phyloP scores from a whole-genome alignment of 2,797 vertebrate genomes.

The Sternotherus odoratus region DNA sequence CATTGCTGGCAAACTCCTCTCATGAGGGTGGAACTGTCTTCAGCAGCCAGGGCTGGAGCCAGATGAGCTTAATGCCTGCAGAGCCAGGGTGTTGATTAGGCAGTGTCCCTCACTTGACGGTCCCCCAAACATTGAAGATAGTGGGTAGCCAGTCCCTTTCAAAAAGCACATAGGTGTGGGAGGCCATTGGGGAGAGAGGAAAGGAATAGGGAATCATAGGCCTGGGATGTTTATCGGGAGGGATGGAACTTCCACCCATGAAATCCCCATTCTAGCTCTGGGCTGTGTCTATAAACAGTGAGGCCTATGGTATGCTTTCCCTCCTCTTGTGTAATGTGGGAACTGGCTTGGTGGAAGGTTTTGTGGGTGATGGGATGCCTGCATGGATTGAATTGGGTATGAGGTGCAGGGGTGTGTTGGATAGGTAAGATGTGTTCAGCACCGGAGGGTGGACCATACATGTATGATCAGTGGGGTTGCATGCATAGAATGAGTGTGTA shows the following conservation, averaged over 20 bases:
- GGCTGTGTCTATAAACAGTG: neutral
- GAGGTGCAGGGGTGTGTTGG: too few relatives aligned
- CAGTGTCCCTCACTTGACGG: too few relatives aligned
- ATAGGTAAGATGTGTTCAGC: neutral
- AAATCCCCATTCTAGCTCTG: neutral
- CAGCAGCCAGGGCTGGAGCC: neutral
- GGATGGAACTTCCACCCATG: neutral
- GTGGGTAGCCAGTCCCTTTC: too few relatives aligned
- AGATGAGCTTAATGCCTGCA: too few relatives aligned
- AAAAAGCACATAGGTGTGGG: too few relatives aligned
- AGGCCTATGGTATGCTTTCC: neutral
- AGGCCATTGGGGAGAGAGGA: neutral
- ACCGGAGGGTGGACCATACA: neutral
- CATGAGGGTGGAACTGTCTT: neutral
- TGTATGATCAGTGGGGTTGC: neutral
- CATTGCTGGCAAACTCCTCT: neutral
- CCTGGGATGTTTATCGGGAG: neutral
- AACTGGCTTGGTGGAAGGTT: neutral
- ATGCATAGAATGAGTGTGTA: too few relatives aligned
- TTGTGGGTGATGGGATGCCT: neutral
- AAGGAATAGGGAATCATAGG: neutral
- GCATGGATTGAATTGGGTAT: neutral
- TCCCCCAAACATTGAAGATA: too few relatives aligned
- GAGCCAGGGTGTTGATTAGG: neutral
- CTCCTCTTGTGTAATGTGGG: neutral